Conservation (phyloP, 2,113 vertebrate genomes). For the Alethe castanea region DNA sequence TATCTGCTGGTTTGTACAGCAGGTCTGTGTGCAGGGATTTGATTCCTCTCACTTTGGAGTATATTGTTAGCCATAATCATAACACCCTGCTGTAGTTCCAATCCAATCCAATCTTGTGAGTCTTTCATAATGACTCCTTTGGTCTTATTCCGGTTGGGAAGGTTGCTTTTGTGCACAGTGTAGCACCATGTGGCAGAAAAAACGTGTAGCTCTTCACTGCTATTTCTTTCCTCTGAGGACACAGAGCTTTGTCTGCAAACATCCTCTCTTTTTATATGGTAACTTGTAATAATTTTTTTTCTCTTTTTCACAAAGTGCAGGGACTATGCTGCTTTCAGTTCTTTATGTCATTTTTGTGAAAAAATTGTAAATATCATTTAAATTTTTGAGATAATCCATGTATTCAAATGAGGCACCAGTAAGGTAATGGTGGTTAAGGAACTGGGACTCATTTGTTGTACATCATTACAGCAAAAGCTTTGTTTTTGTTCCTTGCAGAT, state of each 20-base stretch:
- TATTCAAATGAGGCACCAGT: slow-evolving; percentile 54
- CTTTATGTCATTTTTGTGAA: slow-evolving; percentile 55
- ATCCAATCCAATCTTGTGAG: background rate
- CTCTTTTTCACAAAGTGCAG: background rate
- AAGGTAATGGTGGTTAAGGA: slow-evolving; percentile 38
- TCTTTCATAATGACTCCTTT: background rate
- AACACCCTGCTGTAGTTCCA: background rate
- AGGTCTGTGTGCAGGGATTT: background rate
- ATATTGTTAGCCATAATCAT: background rate
- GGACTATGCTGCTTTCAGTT: slow-evolving; percentile 1
- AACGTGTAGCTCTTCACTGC: background rate
- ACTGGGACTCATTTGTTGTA: slow-evolving; percentile 40
- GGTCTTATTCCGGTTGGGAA: background rate
- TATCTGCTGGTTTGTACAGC: rapidly evolving
- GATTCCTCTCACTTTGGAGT: rapidly evolving
- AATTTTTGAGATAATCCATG: background rate
- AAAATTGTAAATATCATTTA: slow-evolving; percentile 62
- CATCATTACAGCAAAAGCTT: slow-evolving; percentile 43
- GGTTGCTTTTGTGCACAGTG: background rate
- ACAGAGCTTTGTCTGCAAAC: background rate
- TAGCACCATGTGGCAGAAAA: background rate
- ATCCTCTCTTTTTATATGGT: background rate
- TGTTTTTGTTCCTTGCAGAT: slow-evolving; percentile 22
- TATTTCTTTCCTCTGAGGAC: background rate
- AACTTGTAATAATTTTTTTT: background rate